phyloP scores from a whole-genome alignment of 2,888 invertebrate species.

The Stenotaenia linearis region DNA sequence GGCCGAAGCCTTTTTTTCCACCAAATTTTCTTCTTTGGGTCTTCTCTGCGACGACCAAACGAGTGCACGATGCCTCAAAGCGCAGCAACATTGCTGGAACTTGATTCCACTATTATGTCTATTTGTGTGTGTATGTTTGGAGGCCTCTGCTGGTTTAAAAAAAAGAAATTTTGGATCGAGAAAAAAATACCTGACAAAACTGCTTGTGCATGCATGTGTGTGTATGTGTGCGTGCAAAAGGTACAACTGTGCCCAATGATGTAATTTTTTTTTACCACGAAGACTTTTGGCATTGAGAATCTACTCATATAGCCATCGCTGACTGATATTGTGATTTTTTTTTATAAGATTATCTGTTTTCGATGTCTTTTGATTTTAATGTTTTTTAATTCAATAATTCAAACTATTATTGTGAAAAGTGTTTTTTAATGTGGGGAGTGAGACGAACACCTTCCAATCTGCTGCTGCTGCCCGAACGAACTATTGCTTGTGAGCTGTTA shows the following conservation, averaged over 20 bases:
- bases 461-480: constrained; percentile 21
- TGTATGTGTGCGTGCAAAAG: constrained; percentile 21
- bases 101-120: constrained; percentile 17
- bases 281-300: constrained; percentile 10
- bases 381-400: background rate
- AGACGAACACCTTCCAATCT: constrained; percentile 21
- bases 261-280: constrained; percentile 17
- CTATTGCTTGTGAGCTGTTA: constrained; percentile 10
- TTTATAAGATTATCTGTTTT: constrained; percentile 9
- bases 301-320: constrained; percentile 8
- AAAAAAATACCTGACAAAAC: constrained; percentile 1
- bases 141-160: constrained; percentile 9
- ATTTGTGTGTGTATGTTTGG: constrained; percentile 26
- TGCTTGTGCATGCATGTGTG: constrained; percentile 26
- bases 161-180: constrained; percentile 11
- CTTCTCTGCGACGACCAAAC: constrained; percentile 12
- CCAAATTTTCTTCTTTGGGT: constrained; percentile 20
- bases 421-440: constrained; percentile 17
- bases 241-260: constrained; percentile 24
- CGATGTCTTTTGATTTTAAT: background rate
- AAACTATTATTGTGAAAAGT: background rate
- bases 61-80: constrained; percentile 23
- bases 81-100: constrained; percentile 23
- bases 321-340: constrained; percentile 24
- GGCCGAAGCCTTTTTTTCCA: constrained; percentile 21